These are phyloP conservation scores for Octopus bimaculoides DNA, from an alignment of 1,140 invertebrate genomes.

Conservation along the genomic window DNA sequence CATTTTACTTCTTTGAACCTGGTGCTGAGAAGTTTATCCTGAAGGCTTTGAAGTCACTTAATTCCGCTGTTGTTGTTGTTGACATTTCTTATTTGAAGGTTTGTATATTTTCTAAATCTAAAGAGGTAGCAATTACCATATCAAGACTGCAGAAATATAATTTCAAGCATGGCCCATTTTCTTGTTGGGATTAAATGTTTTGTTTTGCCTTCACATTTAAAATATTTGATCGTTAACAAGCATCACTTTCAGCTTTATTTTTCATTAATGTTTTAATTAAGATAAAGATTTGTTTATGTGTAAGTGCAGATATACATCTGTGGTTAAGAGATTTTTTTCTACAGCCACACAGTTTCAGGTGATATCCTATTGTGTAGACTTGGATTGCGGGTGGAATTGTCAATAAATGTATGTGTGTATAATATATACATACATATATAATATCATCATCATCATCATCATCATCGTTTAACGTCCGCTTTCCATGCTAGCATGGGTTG, in stretches of 20 bases:
- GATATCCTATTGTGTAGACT: too few relatives aligned
- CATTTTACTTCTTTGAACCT: constrained; percentile 20
- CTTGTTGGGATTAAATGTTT: not conserved
- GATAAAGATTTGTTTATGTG: not conserved
- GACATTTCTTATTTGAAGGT: constrained; percentile 13
- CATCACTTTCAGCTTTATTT: not conserved
- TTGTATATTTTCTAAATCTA: not conserved
- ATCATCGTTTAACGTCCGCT: too few relatives aligned
- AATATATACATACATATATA: too few relatives aligned
- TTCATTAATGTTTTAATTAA: not conserved
- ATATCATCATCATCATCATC: too few relatives aligned
- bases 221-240: not conserved
- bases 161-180: not conserved
- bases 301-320: too few relatives aligned
- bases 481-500: too few relatives aligned
- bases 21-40: constrained; percentile 13
- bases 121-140: not conserved
- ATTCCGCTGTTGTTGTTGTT: constrained; percentile 1
- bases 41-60: constrained; percentile 9
- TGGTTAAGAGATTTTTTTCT: too few relatives aligned
- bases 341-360: too few relatives aligned
- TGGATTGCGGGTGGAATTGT: too few relatives aligned
- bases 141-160: not conserved
- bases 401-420: too few relatives aligned
- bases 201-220: not conserved